Evolutionary conservation across 2,113 vertebrate genomes (phyloP).

Genomic region (Carassius auratus): DNA sequence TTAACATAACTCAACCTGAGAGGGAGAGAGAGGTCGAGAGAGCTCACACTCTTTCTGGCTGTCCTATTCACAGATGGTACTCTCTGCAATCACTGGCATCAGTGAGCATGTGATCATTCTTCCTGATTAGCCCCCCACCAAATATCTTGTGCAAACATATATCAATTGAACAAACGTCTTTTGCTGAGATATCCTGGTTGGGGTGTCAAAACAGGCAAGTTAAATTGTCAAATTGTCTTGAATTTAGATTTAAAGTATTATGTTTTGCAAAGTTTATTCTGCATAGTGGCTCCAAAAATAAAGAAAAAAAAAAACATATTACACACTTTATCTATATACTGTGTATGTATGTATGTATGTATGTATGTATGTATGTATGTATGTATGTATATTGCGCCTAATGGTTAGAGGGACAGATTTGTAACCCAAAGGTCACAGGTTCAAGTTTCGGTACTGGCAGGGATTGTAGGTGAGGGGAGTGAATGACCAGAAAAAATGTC

Average conservation of each 20-base stretch:
- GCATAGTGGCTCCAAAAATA: not conserved
- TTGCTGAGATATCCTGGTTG: not conserved
- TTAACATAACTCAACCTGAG: conserved; percentile 45
- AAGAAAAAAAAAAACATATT: not conserved
- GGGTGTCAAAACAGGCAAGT: not conserved
- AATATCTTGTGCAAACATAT: conserved; percentile 65
- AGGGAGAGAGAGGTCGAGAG: conserved; percentile 16
- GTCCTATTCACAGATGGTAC: conserved; percentile 72
- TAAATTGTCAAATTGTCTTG: not conserved
- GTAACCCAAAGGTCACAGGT: too few species aligned
- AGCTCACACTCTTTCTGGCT: conserved; percentile 50
- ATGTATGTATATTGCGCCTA: too few species aligned
- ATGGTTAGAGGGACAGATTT: too few species aligned
- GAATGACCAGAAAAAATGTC: too few species aligned
- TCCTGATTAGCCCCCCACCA: conserved; percentile 70
- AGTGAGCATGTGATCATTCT: conserved; percentile 63
- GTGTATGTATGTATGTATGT: too few species aligned
- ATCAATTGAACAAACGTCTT: conserved; percentile 63
- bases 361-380: too few species aligned
- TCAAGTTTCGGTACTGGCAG: too few species aligned
- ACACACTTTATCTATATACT: too few species aligned
- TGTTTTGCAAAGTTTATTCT: not conserved
- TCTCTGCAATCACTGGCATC: conserved; percentile 66
- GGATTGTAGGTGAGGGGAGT: too few species aligned
- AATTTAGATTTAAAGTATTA: not conserved